Percentiles rank a stretch among this genome's conserved stretches.
Conservation (phyloP, 1,140 invertebrate species). For the Nylanderia fulva region DNA sequence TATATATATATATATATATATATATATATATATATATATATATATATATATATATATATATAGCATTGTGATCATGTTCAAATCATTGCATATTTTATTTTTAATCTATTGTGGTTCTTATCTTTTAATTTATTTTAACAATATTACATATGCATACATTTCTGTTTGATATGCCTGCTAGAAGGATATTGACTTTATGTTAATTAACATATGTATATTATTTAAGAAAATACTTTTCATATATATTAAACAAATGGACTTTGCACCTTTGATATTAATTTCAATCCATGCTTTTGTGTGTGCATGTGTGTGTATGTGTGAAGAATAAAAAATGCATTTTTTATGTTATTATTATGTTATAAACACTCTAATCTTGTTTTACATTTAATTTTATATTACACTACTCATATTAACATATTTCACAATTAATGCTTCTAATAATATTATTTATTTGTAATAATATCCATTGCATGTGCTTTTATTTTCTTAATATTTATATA, state of each 20-base stretch:
- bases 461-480: background rate
- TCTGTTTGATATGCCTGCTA: background rate
- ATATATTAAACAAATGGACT: background rate
- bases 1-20: too few species aligned
- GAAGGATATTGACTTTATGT: background rate
- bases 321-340: background rate
- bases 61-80: background rate
- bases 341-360: constrained; percentile 2
- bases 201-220: constrained; percentile 19
- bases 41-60: too few species aligned
- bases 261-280: constrained; percentile 9
- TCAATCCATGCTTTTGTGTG: background rate
- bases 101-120: background rate
- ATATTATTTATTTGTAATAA: background rate
- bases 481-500: constrained; percentile 10
- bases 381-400: background rate
- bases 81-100: constrained; percentile 19
- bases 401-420: background rate
- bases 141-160: background rate
- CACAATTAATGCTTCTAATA: constrained; percentile 9
- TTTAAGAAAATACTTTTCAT: background rate
- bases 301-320: background rate
- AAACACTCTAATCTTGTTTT: constrained; percentile 4
- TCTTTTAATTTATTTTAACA: background rate
- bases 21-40: too few species aligned